These are phyloP conservation scores for Acleris literana DNA, from an alignment of 2,888 invertebrate genomes.

Conservation along the genomic window DNA sequence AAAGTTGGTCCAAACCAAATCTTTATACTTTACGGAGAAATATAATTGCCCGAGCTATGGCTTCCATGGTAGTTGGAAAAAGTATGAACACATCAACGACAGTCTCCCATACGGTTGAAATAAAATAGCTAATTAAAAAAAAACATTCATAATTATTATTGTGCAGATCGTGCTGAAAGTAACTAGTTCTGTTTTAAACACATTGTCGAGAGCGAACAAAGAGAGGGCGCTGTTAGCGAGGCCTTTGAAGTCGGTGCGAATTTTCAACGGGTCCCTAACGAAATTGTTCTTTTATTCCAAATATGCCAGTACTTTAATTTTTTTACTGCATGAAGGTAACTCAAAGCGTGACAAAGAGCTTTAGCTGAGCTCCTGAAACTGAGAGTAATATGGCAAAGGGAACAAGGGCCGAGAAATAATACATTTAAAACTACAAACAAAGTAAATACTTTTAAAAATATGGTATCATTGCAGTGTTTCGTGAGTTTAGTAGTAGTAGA, in stretches of 20 bases:
- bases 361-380: conserved; percentile 55
- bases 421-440: not conserved
- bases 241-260: conserved; percentile 74
- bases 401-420: not conserved
- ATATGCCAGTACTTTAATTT: conserved; percentile 68
- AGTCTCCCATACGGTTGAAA: not conserved
- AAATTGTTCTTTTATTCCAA: conserved; percentile 79
- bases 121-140: not conserved
- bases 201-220: conserved; percentile 70
- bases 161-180: conserved; percentile 27
- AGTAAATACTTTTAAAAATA: not conserved
- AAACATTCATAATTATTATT: not conserved
- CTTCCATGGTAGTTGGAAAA: not conserved
- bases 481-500: too few relatives aligned
- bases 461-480: too few relatives aligned
- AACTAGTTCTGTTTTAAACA: conserved; percentile 60
- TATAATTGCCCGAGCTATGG: conserved; percentile 24
- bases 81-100: not conserved
- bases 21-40: conserved; percentile 26
- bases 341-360: conserved; percentile 67
- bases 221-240: conserved; percentile 72
- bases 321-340: conserved; percentile 62
- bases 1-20: conserved; percentile 45
- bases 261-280: conserved; percentile 77
- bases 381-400: conserved; percentile 14